phyloP scores from a whole-genome alignment of 1,140 invertebrate genomes.

The Lysiphlebus fabarum region DNA sequence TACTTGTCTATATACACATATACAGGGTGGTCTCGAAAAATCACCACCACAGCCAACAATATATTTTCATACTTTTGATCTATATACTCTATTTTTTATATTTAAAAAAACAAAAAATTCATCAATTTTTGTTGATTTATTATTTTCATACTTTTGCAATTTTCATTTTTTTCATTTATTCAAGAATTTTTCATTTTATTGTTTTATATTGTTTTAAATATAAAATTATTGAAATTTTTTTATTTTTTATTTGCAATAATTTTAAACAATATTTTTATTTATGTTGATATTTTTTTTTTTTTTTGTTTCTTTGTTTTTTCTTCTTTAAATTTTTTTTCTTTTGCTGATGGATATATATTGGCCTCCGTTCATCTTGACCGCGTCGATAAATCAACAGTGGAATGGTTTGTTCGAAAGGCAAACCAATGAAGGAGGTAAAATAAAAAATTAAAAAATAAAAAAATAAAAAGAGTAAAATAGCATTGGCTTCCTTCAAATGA shows the following conservation, averaged over 20 bases:
- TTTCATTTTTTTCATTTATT: too few species aligned
- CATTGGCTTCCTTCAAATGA: conserved; percentile 23
- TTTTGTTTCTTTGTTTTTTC: conserved; percentile 2
- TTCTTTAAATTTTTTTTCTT: conserved; percentile 7
- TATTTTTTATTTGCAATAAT: too few species aligned
- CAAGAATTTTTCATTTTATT: background rate
- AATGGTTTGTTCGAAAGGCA: conserved; percentile 13
- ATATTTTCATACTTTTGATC: background rate
- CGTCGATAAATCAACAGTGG: conserved; percentile 23
- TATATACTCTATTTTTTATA: too few species aligned
- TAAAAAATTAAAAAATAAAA: conserved; percentile 11
- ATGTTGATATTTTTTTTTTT: conserved; percentile 1
- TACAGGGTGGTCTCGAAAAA: conserved; percentile 15
- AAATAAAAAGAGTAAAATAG: conserved; percentile 11
- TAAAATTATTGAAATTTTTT: background rate
- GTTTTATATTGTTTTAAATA: background rate
- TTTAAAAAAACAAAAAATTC: too few species aligned
- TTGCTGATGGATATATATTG: conserved; percentile 7
- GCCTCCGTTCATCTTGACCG: conserved; percentile 19
- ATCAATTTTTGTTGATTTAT: too few species aligned
- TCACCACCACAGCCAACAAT: conserved; percentile 2
- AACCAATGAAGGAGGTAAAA: conserved; percentile 4
- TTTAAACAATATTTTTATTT: background rate
- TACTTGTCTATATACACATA: conserved; percentile 42
- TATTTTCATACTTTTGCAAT: too few species aligned